Evolutionary conservation across 1,140 invertebrate genomes (phyloP).

Genomic region (Pararge aegeria): DNA sequence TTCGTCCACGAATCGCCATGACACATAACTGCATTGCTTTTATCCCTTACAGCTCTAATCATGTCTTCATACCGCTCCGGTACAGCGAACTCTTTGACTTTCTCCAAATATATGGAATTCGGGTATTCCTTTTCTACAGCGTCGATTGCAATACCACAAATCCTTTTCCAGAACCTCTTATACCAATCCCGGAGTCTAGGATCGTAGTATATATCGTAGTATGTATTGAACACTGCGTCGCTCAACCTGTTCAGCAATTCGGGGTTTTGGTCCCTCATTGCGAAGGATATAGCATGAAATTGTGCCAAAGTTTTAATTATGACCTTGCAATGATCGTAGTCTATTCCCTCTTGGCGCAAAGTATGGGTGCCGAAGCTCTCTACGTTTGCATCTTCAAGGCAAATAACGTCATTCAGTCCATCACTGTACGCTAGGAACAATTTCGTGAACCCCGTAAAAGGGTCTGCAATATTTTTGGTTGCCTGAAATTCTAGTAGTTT

Average conservation of each 20-base stretch:
- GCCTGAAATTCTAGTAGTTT: constrained; percentile 78
- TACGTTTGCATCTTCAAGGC: constrained; percentile 82
- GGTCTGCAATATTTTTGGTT: constrained; percentile 65
- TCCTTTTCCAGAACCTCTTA: constrained; percentile 79
- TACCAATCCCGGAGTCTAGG: constrained; percentile 83
- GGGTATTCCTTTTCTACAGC: constrained; percentile 83
- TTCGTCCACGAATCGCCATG: constrained; percentile 88
- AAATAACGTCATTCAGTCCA: constrained; percentile 84
- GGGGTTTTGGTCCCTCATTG: constrained; percentile 83
- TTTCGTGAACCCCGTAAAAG: constrained; percentile 79
- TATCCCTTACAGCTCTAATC: constrained; percentile 49
- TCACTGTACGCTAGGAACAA: constrained; percentile 80
- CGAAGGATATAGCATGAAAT: constrained; percentile 85
- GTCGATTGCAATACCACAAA: constrained; percentile 80
- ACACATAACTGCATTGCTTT: constrained; percentile 80
- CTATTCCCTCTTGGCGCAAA: constrained; percentile 77
- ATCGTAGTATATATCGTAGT: constrained; percentile 83
- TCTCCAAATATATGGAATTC: constrained; percentile 78
- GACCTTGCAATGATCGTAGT: constrained; percentile 73
- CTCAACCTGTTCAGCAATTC: constrained; percentile 78
- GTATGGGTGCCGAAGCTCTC: constrained; percentile 74
- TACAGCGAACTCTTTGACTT: constrained; percentile 80
- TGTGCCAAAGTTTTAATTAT: constrained; percentile 82
- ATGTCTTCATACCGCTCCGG: constrained; percentile 65
- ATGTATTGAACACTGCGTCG: constrained; percentile 76